A percentile compares a stretch with the other conserved stretches of the same genome.
phyloP scores from a whole-genome alignment of 2,888 invertebrate species.

The Hartigia nigra region DNA sequence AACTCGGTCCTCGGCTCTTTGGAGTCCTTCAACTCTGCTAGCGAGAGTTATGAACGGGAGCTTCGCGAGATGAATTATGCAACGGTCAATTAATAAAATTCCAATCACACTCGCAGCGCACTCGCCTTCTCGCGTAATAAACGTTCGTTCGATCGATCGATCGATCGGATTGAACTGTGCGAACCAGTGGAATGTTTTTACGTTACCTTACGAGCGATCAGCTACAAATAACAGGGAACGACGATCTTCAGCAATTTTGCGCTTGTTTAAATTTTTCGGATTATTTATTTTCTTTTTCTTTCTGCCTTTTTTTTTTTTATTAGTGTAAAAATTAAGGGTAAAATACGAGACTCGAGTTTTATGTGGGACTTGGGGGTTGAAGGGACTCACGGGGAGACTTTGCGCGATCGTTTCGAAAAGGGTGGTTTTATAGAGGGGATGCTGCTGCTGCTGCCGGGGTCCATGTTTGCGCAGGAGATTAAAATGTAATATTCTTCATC shows the following conservation, averaged over 20 bases:
- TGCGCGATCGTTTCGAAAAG: not conserved
- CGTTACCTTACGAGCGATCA: no score
- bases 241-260: not conserved
- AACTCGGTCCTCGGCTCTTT: conserved; percentile 22
- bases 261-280: not conserved
- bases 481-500: conserved; percentile 30
- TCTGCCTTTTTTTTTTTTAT: no score
- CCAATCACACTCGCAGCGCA: conserved; percentile 49
- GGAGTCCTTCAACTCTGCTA: conserved; percentile 26
- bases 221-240: no score
- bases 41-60: conserved; percentile 40
- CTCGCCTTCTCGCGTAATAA: conserved; percentile 39
- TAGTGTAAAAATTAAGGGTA: no score
- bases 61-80: conserved; percentile 52
- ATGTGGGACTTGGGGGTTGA: not conserved
- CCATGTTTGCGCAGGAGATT: conserved; percentile 26
- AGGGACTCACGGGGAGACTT: not conserved
- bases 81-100: conserved; percentile 57
- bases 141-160: conserved; percentile 24
- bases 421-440: not conserved
- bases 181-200: not conserved
- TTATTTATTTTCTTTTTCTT: not conserved
- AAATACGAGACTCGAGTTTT: not conserved
- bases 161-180: not conserved
- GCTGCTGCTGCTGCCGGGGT: not conserved